These are phyloP conservation scores for Phengaris arion DNA, from an alignment of 2,888 invertebrate species.

Conservation along the genomic window DNA sequence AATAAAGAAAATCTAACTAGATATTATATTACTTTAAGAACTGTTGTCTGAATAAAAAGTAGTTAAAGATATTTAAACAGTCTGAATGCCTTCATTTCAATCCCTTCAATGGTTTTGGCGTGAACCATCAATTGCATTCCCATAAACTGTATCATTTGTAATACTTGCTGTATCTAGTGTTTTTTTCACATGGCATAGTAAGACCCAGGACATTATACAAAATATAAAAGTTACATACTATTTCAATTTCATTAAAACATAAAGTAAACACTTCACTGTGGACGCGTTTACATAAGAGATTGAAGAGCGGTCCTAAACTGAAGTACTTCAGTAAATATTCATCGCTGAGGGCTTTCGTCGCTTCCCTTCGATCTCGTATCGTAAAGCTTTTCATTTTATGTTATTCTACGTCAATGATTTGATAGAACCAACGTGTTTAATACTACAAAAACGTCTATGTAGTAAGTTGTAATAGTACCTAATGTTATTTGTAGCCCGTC, in stretches of 20 bases:
- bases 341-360: not conserved
- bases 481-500: too few species aligned
- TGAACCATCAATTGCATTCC: too few species aligned
- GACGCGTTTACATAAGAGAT: constrained; percentile 3
- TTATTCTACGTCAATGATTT: not conserved
- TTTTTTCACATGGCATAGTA: not conserved
- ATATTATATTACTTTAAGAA: too few species aligned
- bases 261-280: not conserved
- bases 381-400: not conserved
- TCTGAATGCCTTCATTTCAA: too few species aligned
- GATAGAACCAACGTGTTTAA: not conserved
- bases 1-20: too few species aligned
- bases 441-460: too few species aligned
- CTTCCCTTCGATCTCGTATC: not conserved
- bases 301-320: not conserved
- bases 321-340: constrained; percentile 9
- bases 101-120: too few species aligned
- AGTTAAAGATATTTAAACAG: too few species aligned
- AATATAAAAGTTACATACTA: not conserved
- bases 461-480: too few species aligned
- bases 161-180: not conserved
- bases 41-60: too few species aligned
- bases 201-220: not conserved
- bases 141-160: too few species aligned
- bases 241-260: constrained; percentile 12